Percentiles rank a stretch among this genome's conserved stretches.
Conservation (phyloP, 2,888 invertebrate genomes). For the Synanthedon myopaeformis region DNA sequence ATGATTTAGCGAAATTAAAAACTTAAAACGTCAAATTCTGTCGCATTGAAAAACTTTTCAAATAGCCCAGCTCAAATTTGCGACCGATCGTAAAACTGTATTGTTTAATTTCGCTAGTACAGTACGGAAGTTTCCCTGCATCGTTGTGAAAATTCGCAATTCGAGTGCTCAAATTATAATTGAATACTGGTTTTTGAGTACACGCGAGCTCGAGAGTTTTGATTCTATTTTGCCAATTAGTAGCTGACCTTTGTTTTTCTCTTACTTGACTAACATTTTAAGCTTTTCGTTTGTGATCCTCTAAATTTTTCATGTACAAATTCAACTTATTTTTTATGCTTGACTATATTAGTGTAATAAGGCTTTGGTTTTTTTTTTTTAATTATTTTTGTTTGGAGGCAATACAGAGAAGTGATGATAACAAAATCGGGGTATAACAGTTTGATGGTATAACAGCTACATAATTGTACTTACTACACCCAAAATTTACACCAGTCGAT, state of each 20-base stretch:
- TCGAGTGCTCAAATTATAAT: slow-evolving; percentile 28
- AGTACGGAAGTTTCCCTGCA: slow-evolving; percentile 37
- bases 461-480: no score
- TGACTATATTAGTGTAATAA: no score
- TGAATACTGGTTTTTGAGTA: slow-evolving; percentile 32
- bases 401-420: no score
- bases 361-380: no score
- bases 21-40: slow-evolving; percentile 7
- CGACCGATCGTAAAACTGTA: slow-evolving; percentile 53
- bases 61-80: slow-evolving; percentile 51
- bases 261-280: neutral
- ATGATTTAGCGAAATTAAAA: neutral
- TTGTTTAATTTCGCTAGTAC: slow-evolving; percentile 51
- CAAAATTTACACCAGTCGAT: no score
- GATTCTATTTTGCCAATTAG: slow-evolving; percentile 12
- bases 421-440: no score
- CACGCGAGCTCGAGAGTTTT: slow-evolving; percentile 21
- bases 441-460: no score
- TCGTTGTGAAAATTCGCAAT: slow-evolving; percentile 34
- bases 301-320: no score
- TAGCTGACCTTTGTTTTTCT: neutral
- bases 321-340: no score
- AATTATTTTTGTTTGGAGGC: no score
- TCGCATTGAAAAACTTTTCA: slow-evolving; percentile 52
- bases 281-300: no score